Conservation (phyloP, 2,888 invertebrate species). For the Monochamus alternatus region DNA sequence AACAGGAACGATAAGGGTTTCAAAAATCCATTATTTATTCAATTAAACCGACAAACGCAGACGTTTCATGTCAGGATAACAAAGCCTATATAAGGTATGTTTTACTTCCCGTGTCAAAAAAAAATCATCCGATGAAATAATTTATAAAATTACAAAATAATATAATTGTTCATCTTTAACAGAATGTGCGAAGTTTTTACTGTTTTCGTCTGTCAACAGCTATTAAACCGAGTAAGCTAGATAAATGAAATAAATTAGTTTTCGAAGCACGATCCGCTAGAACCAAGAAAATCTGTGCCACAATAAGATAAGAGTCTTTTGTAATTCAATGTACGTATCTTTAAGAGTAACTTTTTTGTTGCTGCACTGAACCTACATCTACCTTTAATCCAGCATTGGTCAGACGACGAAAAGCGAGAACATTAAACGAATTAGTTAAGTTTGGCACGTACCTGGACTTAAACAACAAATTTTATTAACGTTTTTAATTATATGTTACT, state of each 20-base stretch:
- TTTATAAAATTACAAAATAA: too few species aligned
- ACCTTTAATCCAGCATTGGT: too few species aligned
- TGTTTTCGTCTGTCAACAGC: not conserved
- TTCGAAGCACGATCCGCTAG: conserved; percentile 24
- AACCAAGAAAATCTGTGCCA: conserved; percentile 18
- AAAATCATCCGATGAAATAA: too few species aligned
- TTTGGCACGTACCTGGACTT: too few species aligned
- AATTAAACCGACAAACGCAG: conserved; percentile 38
- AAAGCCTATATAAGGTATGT: too few species aligned
- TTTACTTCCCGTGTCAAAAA: too few species aligned
- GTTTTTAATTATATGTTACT: too few species aligned
- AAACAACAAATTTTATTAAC: too few species aligned
- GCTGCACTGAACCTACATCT: not conserved
- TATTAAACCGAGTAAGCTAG: not conserved
- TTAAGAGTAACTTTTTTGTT: conserved; percentile 17
- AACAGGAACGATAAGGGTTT: conserved; percentile 21
- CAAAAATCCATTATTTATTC: conserved; percentile 39
- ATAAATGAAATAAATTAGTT: conserved; percentile 27
- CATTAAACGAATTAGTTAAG: too few species aligned
- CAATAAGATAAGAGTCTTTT: conserved; percentile 21
- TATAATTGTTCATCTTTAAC: too few species aligned
- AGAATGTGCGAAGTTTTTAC: too few species aligned
- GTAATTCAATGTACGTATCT: conserved; percentile 19
- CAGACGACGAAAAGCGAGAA: too few species aligned
- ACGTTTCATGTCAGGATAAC: not conserved